Evolutionary conservation across 2,888 invertebrate species (phyloP).

Genomic region (Lepeophtheirus nordmannii): DNA sequence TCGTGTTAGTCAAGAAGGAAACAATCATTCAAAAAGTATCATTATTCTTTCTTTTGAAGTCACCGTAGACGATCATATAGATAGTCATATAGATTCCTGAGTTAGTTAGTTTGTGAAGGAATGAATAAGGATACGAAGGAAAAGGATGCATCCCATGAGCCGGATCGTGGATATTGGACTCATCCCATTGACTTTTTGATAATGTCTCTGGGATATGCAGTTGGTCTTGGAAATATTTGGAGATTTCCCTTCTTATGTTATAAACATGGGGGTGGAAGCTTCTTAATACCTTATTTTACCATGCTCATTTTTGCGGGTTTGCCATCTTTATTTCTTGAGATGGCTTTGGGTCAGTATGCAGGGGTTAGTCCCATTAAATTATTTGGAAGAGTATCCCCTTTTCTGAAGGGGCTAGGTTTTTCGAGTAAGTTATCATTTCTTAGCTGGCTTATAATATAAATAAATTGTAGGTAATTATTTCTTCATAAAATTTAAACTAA

Average conservation of each 20-base stretch:
- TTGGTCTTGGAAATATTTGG: conserved; percentile 24
- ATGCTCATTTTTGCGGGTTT: conserved; percentile 22
- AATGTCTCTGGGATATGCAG: conserved; percentile 24
- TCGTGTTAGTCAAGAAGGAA: not conserved
- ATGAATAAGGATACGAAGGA: too few species aligned
- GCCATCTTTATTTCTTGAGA: conserved; percentile 22
- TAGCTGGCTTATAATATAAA: not conserved
- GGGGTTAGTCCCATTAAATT: conserved; percentile 23
- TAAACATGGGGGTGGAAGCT: conserved; percentile 23
- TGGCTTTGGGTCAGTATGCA: conserved; percentile 20
- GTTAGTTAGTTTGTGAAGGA: too few species aligned
- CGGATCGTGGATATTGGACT: conserved; percentile 20
- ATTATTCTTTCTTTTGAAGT: too few species aligned
- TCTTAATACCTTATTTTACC: conserved; percentile 18
- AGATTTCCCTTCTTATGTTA: conserved; percentile 23
- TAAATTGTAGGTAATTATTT: not conserved
- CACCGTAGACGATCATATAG: too few species aligned
- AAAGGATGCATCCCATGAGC: too few species aligned
- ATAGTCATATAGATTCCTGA: too few species aligned
- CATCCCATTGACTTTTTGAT: conserved; percentile 22
- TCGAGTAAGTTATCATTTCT: conserved; percentile 4
- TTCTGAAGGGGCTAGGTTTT: conserved; percentile 14
- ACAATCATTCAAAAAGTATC: too few species aligned
- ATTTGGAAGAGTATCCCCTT: conserved; percentile 13
- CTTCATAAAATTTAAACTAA: not conserved